Base-by-base conservation (phyloP, 2,888 invertebrate genomes). In the Eugnorisma glareosa region DNA sequence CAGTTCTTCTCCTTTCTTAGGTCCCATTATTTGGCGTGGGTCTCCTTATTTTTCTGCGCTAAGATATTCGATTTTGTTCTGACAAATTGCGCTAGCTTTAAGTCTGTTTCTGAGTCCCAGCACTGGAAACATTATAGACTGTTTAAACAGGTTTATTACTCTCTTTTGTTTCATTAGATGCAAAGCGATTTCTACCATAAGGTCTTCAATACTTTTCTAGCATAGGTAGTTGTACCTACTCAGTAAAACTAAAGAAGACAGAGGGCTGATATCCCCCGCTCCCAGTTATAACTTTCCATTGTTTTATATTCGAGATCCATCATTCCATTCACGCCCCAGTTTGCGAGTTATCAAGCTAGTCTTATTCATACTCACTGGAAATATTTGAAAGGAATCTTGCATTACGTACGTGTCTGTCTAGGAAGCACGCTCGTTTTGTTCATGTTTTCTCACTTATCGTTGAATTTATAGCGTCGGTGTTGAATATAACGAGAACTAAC, bases 321-420 rank as follows among this genome's bases (percentile, higher is more conserved):
- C 28, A 51, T 13, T 61, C 18, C 7, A 35, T 66, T 24, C 24
- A 54, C 43, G 18, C 28, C 21, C 7, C 21, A 5, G 48, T 64
- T 7, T 8, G 13, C 48, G 28, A 51, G 15, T 35, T 54, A 28
- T 28, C 15, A 15, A 73, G 75, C 59, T 68, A 18, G 59, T 83
- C 70, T 61, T 13, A 73, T 83, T 68, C 57, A 83, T 75, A 83
- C 73, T 83, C 70, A 71, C 11, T 21, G 24, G 15, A 66, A 76
- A 83, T 68, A 72, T 83, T 72, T 35, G 24, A 69, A 81, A 77
- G 80, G 81, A 83, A 80, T 83, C 76, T 68, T 79, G 61, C 61
- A 79, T 73, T 70, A 57, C 64, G 51, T 73, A 69, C 70, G 75
- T 70, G 57, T 73, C 73, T 72, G 37, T 31, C 35, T 57, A 75